Percentiles rank a stretch among this genome's conserved stretches.
phyloP scores from a whole-genome alignment of 2,888 invertebrate genomes.

The Venusia cambrica region DNA sequence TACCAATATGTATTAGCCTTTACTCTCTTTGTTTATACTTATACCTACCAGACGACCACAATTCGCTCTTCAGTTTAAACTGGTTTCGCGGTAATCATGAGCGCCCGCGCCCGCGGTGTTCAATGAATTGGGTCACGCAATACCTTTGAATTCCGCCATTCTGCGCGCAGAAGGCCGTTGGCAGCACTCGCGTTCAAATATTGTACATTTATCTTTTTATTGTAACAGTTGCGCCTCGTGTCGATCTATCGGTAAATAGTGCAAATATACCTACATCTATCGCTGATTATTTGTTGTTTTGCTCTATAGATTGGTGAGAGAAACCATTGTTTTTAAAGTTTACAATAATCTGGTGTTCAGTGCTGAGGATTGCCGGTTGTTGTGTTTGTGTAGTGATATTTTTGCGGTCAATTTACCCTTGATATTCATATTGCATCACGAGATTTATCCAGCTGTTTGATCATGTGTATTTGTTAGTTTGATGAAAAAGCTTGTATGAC shows the following conservation, averaged over 20 bases:
- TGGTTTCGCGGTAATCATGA: constrained; percentile 14
- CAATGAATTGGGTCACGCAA: constrained; percentile 21
- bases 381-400: constrained; percentile 5
- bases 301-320: constrained; percentile 16
- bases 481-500: too few relatives aligned
- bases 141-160: constrained; percentile 26
- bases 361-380: constrained; percentile 3
- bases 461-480: too few relatives aligned
- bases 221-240: constrained; percentile 2
- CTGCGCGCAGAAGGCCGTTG: constrained; percentile 29
- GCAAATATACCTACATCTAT: constrained; percentile 13
- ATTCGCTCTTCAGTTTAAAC: constrained; percentile 2
- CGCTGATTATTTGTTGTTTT: constrained; percentile 11
- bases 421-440: too few relatives aligned
- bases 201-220: constrained; percentile 6
- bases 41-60: too few relatives aligned
- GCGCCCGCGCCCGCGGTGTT: constrained; percentile 16
- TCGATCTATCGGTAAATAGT: constrained; percentile 13
- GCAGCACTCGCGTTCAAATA: constrained; percentile 18
- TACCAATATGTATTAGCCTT: too few relatives aligned
- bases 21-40: too few relatives aligned
- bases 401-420: neutral
- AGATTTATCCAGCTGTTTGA: too few relatives aligned
- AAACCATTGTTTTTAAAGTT: constrained; percentile 11
- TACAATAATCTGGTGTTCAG: constrained; percentile 9